Base-by-base conservation (phyloP, 2,888 invertebrate genomes). In the Aradus depressus region DNA sequence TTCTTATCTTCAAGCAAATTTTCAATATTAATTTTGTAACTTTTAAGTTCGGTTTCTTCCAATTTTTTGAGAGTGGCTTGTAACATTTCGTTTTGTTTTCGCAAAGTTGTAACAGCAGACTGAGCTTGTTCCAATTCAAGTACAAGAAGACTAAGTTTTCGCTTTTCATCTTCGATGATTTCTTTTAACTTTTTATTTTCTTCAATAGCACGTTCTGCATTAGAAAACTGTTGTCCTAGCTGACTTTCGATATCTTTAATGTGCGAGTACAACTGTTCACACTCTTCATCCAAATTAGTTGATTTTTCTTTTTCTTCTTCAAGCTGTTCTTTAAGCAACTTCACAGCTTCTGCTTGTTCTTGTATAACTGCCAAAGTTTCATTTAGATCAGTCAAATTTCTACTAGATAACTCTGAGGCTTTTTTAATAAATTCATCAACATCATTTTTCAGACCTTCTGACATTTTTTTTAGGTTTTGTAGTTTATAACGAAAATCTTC, bases 251-350 rank as follows among this genome's bases (percentile, higher is more conserved):
- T 25, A 35, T 38, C 19, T 18, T 47, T 35, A 18, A 37, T 47
- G 21, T 37, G 23, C 12, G 18, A 19, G 4, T 25, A n/a, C 10
- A 47, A 35, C 18, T 12, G 26, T 37, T 47, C 47, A 26, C 47
- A 47, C 28, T 47, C 47, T 25, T 47, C 38, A 10, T 47, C 47
- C 14, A 47, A 19, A 3, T 47, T 25, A n/a, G 37, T 35, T n/a
- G 23, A 21, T 34, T 32, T 45, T 45, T 45, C 34, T 12, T 6
- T 4, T 16, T 21, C 5, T 42, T 42, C 42, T 4, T 26, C 16
- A 12, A 31, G 18, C 18, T 32, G 35, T 34, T 22, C 35, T 25
- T 42, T 25, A 8, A 42, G 42, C n/a, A 22, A 12, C 14, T 42
- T 14, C 23, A 26, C 28, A 26, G 25, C 42, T 14, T 26, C 6